Base-by-base conservation (phyloP, 1,140 invertebrate species). In the Trypoxylus dichotomus region DNA sequence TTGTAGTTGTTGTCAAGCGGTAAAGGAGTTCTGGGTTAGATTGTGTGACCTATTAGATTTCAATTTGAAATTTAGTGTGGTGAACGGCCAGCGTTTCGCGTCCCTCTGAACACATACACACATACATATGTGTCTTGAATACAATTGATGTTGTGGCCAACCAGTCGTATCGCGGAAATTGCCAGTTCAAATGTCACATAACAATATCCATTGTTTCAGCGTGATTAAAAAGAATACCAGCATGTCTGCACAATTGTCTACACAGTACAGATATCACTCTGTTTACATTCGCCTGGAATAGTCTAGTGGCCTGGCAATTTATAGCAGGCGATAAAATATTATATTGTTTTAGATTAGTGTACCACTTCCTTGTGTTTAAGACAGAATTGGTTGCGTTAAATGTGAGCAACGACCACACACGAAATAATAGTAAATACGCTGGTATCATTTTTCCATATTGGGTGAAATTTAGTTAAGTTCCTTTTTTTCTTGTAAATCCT, bases 231-330 rank as follows among this genome's bases (percentile, higher is more conserved):
- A 37, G 32, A 68, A 68, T 27, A 68, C 60, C 60, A 68, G 11
- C 24, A 68, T 68, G 60, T 68, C 60, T 68, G 60, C 60, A 68
- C 60, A 68, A 68, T 68, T 68, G 60, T 68, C 60, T 68, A 68
- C 60, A 68, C 60, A 68, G 60, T 68, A 68, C 60, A 68, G 60
- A 68, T 68, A 68, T 68, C 24, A 68, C 27, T 68, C 60, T 68
- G 60, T 68, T 68, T 68, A 68, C 60, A n/a, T 24, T 68, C 60
- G 24, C 60, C 27, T 29, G 60, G 27, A 68, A 68, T 27, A 68
- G 60, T 68, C 60, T 29, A 68, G 60, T 68, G 7, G 60, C 24
- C 24, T 68, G 60, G 60, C 27, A 15, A 25, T 68, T 19, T 68
- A 29, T 68, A 24, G 21, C 27, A 24, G 60, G 60, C 60, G 60